Conservation (phyloP, 64 coral and sea anemone genomes). For the Acropora tenuis region DNA sequence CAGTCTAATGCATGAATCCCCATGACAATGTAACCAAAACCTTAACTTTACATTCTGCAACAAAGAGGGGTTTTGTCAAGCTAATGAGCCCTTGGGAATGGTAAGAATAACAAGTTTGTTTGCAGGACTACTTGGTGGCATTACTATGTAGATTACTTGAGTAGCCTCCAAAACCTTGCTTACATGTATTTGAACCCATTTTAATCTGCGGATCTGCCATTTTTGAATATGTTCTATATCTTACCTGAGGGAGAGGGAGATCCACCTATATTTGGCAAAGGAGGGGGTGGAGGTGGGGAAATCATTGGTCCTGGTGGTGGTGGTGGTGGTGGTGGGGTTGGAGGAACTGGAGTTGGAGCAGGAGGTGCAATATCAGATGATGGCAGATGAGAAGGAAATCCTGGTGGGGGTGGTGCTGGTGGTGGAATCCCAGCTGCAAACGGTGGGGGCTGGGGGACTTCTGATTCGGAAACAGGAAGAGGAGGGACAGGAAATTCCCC, state of each 20-base stretch:
- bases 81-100: too few relatives aligned
- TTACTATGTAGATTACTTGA: too few relatives aligned
- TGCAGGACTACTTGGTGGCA: too few relatives aligned
- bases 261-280: neutral
- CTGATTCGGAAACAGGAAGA: slow-evolving; percentile 22
- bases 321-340: neutral
- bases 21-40: too few relatives aligned
- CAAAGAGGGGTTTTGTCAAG: too few relatives aligned
- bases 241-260: slow-evolving; percentile 1
- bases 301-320: slow-evolving; percentile 3
- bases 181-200: too few relatives aligned
- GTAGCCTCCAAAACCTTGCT: too few relatives aligned
- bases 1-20: too few relatives aligned
- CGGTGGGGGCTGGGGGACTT: slow-evolving; percentile 21
- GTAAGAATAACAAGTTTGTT: too few relatives aligned
- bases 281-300: slow-evolving; percentile 53
- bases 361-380: neutral
- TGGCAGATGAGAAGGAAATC: slow-evolving; percentile 39
- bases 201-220: too few relatives aligned
- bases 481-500: neutral
- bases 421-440: slow-evolving; percentile 52
- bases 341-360: neutral
- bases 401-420: slow-evolving; percentile 58
- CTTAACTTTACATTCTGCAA: too few relatives aligned
- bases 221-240: too few relatives aligned